Conservation (phyloP, 2,113 vertebrate species). For the Pteronura brasiliensis region DNA sequence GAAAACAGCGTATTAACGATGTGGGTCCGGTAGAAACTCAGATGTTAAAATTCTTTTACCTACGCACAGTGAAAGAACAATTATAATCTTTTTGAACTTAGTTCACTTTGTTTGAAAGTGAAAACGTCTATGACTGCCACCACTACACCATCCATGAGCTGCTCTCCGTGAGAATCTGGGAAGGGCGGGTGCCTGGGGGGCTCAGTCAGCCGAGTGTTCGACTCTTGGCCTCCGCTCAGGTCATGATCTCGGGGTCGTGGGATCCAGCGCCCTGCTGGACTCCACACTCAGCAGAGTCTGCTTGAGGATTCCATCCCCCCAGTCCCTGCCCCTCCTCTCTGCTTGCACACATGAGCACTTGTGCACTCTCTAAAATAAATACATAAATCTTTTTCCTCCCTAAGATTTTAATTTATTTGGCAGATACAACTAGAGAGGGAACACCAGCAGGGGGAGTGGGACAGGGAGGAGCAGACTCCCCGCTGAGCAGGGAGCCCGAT, state of each 20-base stretch:
- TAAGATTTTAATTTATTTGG: too few species aligned
- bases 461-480: too few species aligned
- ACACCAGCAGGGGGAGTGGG: too few species aligned
- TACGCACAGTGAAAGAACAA: rapidly evolving
- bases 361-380: background rate
- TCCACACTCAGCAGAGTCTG: background rate
- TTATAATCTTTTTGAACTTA: too few species aligned
- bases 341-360: background rate
- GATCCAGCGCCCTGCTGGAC: background rate
- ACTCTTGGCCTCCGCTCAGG: background rate
- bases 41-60: background rate
- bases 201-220: background rate
- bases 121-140: rapidly evolving
- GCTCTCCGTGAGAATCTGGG: background rate
- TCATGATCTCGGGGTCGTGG: background rate
- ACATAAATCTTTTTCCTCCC: background rate
- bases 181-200: background rate
- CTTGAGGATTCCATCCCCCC: background rate
- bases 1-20: rapidly evolving
- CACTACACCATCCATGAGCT: too few species aligned
- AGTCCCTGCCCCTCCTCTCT: background rate
- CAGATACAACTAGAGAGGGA: too few species aligned
- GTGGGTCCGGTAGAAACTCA: rapidly evolving
- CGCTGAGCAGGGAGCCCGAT: too few species aligned
- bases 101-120: background rate